These are phyloP conservation scores for Anthopleura xanthogrammica DNA, from an alignment of 92 coral and sea anemone species.

Conservation along the genomic window DNA sequence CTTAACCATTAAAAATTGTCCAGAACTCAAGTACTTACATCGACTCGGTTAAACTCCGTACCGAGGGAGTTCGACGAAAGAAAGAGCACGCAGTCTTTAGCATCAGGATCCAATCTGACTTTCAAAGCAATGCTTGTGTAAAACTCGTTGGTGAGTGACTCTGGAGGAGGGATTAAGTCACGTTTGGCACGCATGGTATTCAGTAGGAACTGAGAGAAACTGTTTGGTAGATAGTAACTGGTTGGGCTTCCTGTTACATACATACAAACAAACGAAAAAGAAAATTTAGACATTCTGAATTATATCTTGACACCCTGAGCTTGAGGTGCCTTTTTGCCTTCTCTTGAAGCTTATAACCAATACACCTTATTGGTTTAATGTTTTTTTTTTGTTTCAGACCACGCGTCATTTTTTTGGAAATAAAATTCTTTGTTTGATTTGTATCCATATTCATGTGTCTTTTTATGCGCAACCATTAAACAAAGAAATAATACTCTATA, in stretches of 20 bases:
- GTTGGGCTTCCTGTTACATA: conserved; percentile 62
- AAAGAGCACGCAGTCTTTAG: conserved; percentile 72
- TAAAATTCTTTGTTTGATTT: too few relatives aligned
- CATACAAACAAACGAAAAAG: neutral
- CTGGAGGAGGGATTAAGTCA: conserved; percentile 75
- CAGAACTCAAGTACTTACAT: conserved; percentile 54
- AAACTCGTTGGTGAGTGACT: conserved; percentile 67
- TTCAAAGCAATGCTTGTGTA: conserved; percentile 82
- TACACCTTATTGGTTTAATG: too few relatives aligned
- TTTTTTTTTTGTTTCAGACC: too few relatives aligned
- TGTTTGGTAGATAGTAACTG: conserved; percentile 66
- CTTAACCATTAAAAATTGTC: too few relatives aligned
- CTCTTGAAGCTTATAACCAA: too few relatives aligned
- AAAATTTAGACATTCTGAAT: neutral
- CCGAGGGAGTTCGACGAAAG: conserved; percentile 86
- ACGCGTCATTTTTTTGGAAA: too few relatives aligned
- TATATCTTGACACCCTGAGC: neutral
- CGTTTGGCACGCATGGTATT: conserved; percentile 67
- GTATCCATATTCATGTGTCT: too few relatives aligned
- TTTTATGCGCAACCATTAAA: too few relatives aligned
- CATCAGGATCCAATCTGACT: conserved; percentile 65
- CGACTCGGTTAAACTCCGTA: conserved; percentile 83
- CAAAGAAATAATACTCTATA: neutral
- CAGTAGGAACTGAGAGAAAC: conserved; percentile 80
- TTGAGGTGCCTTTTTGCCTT: neutral